Base-by-base conservation (phyloP, 2,113 vertebrate genomes). In the Ameiurus melas region DNA sequence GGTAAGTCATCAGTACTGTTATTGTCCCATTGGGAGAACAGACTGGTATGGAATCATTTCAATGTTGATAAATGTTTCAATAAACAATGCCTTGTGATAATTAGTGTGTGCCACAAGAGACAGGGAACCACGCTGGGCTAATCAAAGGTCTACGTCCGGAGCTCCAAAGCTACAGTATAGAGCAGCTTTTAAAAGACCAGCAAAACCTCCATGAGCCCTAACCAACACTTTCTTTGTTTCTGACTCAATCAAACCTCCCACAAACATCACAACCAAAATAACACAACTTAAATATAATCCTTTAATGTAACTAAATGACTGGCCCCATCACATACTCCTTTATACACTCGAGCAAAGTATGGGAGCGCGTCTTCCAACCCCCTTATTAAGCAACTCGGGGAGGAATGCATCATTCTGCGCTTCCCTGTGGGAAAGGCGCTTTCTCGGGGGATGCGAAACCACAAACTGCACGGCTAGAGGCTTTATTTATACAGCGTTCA, bases 31-130 rank as follows among this genome's bases (percentile, higher is more conserved):
- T n/a, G 55, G 57, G 43, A 55, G 58, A 79, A 47, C 22, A 64
- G 58, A 19, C 25, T 73, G 82, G 43, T 51, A 73, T 60, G 68
- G 80, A 22, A 30, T 55, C 33, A 64, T 47, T 27, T 78, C 13
- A 33, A 16, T 4, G 25, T 47, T 83, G 90, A 90, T 93, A 93
- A 91, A 90, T 92, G 85, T 91, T 43, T 90, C 93, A 88, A 87
- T 94, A 94, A 94, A 95, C 78, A 80, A 0, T 55, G 81, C 85
- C 90, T 86, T 90, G 73, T 51, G 78, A 86, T 90, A 90, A 89
- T 84, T 91, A 60, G 85, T 89, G 92, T 92, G 93, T 90, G 93
- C 25, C 16, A 17, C 60, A 17, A 47, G 33, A 92, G 90, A 92
- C 92, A 91, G 92, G 89, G 66, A 85, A 36, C 39, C 77, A 57